Percentiles rank a stretch among this genome's conserved stretches.
These are phyloP conservation scores for Nemopilema nomurai DNA, from an alignment of 30 jellyfish, hydroid and myxozoan genomes.

Conservation along the genomic window DNA sequence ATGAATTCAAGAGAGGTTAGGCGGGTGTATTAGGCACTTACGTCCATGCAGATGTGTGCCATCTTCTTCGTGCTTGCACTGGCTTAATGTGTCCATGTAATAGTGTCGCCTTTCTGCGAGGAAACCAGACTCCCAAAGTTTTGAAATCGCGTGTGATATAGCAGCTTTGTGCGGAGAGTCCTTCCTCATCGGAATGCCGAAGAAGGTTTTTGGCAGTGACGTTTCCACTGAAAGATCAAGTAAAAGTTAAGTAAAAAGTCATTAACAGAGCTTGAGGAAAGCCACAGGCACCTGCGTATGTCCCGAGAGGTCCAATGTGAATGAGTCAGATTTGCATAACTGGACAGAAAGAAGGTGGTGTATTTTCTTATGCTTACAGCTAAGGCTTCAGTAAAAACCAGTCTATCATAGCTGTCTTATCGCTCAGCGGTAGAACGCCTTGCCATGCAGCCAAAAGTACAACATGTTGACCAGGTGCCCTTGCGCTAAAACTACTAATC, in stretches of 20 bases:
- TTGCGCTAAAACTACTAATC: too few relatives aligned
- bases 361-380: too few relatives aligned
- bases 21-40: background rate
- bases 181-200: conserved; percentile 37
- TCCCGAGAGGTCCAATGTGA: too few relatives aligned
- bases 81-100: conserved; percentile 11
- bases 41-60: background rate
- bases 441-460: too few relatives aligned
- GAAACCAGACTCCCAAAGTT: conserved; percentile 31
- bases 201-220: conserved; percentile 14
- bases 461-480: too few relatives aligned
- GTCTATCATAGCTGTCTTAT: too few relatives aligned
- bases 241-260: background rate
- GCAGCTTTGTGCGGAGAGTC: conserved; percentile 27
- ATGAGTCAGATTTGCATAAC: too few relatives aligned
- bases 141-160: conserved; percentile 38
- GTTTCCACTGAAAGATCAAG: conserved; percentile 22
- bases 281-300: too few relatives aligned
- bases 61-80: background rate
- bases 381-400: too few relatives aligned
- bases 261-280: background rate
- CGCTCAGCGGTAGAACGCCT: too few relatives aligned
- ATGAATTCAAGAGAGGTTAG: too few relatives aligned
- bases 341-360: too few relatives aligned
- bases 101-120: conserved; percentile 1